Base-by-base conservation (phyloP, 2,797 vertebrate species). In the Echiichthys vipera region DNA sequence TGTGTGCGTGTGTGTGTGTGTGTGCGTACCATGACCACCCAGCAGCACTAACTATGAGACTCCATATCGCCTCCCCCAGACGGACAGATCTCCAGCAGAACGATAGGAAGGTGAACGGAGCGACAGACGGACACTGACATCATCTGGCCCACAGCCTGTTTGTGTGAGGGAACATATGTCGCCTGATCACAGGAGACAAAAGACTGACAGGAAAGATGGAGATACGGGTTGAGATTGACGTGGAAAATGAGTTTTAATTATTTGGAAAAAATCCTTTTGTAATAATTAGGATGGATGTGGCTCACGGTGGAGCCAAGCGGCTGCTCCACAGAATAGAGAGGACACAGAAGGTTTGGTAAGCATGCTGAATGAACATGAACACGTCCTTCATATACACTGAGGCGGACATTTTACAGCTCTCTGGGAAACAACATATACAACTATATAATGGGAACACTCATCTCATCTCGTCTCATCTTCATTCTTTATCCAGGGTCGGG, bases 111-210 rank as follows among this genome's bases (percentile, higher is more conserved):
- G 79, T 84, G 85, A 84, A 83, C 27, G 63, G 15, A 78, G 78
- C 9, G 20, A 82, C 81, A 88, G 80, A 84, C 69, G 45, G 74
- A 69, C 81, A 14, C 70, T 82, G 85, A 84, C 83, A 85, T 90
- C 84, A 91, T 86, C 71, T 78, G 86, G 71, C 49, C 54, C 43
- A 25, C 83, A 71, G 74, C 78, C 75, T 27, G 65, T 74, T 68
- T 77, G 63, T 77, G 78, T 7, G 47, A 46, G 74, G 78, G 73
- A 84, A 74, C 86, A 84, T 81, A 85, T 84, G 88, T 63, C 17
- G 10, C 45, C 69, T 66, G 53, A 81, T 85, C 78, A 77, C 80
- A 66, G 67, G 83, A 78, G 80, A 87, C 80, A 71, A 57, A 63
- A 56, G 71, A 69, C 74, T 67, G 78, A 77, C 47, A 54, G 55